Base-by-base conservation (phyloP, 2,797 vertebrate genomes). In the Natrix natrix region DNA sequence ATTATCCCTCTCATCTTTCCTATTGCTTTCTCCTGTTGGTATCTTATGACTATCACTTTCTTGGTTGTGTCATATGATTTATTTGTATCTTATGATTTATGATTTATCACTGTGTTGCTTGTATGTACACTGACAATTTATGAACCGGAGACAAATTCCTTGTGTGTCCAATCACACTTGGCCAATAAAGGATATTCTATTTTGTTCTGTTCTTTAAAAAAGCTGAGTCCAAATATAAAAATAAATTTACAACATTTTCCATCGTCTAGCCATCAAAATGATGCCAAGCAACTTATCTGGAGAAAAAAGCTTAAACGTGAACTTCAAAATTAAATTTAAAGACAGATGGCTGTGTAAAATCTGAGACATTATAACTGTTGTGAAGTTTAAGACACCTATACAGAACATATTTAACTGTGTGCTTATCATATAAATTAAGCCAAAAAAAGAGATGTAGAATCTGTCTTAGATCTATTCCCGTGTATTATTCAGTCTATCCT, bases 331-430 rank as follows among this genome's bases (percentile, higher is more conserved):
- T 95, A 97, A 96, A 95, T 95, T 22, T 89, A 16, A 28, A 96
- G 96, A 97, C 97, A 97, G 97, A 97, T 97, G 96, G 96, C 95
- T 96, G 94, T 92, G 95, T 96, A 96, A 96, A 97, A 97, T 96
- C 96, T 97, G 96, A 96, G 95, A 97, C 96, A 92, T 92, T 95
- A 94, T 95, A 95, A 94, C 96, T 96, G 95, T 92, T 92, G 95
- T 96, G 95, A 97, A 96, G 95, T 92, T 96, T 96, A 95, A 94
- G 93, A 97, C 96, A 97, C 96, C 96, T 94, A 96, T 96, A 95
- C 92, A 94, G 94, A 97, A 97, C 94, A 96, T 93, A 96, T 94
- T 93, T 94, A 95, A 95, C 92, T 96, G 55, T 95, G 78, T 91
- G 93, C 92, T 90, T 96, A 93, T 95, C 96, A 97, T 96, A 97